Base-by-base conservation (phyloP, 2,113 vertebrate species). In the Cyprinodon variegatus region DNA sequence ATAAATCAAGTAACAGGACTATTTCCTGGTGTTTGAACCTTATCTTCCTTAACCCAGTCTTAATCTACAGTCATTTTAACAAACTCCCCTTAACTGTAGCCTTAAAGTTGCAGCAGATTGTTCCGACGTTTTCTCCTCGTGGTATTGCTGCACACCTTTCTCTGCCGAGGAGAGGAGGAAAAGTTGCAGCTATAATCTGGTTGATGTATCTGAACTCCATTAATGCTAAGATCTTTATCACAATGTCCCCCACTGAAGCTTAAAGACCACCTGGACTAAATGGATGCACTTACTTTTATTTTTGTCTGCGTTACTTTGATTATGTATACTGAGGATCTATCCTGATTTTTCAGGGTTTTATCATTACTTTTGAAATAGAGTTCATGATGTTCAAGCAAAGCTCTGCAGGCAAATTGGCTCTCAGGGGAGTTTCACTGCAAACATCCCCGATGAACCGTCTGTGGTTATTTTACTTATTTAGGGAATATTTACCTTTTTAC, bases 181-280 rank as follows among this genome's bases (percentile, higher is more conserved):
- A 75, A 17, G 40, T n/a, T 66, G 39, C 37, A 65, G 62, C 64
- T 79, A 29, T 29, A 71, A 88, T 89, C 87, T 79, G 62, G 66
- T 37, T 75, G 65, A n/a, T 76, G 75, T 62, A 83, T 86, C 79
- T 82, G 57, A 83, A 79, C 61, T 17, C 36, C 63, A 70, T 81
- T 83, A 71, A 45, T 81, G 48, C 63, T 37, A 43, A 66, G 41
- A 85, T 65, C 76, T 36, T 3, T 65, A 68, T 48, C 59, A 90
- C 86, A 90, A 86, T 72, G 64, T 66, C 48, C 37, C 53, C 3
- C n/a, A 1, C 20, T 45, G 11, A 45, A 45, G 6, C 43, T 45
- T 2, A 2, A 45, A 7, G 11, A 10, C 5, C 43, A 11, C 9
- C 43, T 45, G 43, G 43, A 45, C 11, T 45, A 45, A 45, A 10